Conservation (phyloP, 2,888 invertebrate genomes). For the Eilema depressum region DNA sequence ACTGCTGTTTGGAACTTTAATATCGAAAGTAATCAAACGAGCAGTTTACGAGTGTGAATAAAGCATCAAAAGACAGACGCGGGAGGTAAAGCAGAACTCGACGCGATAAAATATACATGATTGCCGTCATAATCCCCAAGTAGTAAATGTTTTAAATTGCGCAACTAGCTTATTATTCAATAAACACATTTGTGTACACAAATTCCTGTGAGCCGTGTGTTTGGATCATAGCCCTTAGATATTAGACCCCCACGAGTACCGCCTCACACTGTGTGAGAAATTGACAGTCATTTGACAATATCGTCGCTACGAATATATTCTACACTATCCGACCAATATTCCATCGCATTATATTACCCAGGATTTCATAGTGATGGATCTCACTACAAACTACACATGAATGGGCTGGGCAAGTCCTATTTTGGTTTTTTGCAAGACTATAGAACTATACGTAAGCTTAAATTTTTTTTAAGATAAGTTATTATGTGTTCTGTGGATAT, state of each 20-base stretch:
- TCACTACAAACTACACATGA: slow-evolving; percentile 48
- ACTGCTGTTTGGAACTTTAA: slow-evolving; percentile 14
- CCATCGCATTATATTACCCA: slow-evolving; percentile 62
- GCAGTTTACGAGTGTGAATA: slow-evolving; percentile 61
- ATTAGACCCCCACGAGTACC: slow-evolving; percentile 75
- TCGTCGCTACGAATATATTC: slow-evolving; percentile 68
- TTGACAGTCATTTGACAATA: slow-evolving; percentile 78
- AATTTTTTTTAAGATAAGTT: too few species aligned
- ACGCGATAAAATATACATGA: slow-evolving; percentile 65
- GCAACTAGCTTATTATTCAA: slow-evolving; percentile 75
- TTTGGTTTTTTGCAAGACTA: slow-evolving; percentile 45
- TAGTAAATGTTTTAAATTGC: slow-evolving; percentile 67
- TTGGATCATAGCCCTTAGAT: slow-evolving; percentile 77
- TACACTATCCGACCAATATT: slow-evolving; percentile 64
- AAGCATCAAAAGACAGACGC: slow-evolving; percentile 59
- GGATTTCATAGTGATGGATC: slow-evolving; percentile 64
- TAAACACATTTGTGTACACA: slow-evolving; percentile 74
- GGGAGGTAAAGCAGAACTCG: slow-evolving; percentile 56
- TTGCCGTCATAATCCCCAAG: slow-evolving; percentile 63
- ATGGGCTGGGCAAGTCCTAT: slow-evolving; percentile 52
- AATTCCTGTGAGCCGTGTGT: slow-evolving; percentile 74
- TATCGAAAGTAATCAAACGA: slow-evolving; percentile 45
- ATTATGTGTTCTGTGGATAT: too few species aligned
- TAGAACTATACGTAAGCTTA: slow-evolving; percentile 10
- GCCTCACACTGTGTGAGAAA: slow-evolving; percentile 79